Base-by-base conservation (phyloP, 2,888 invertebrate species). In the Bibio marci region DNA sequence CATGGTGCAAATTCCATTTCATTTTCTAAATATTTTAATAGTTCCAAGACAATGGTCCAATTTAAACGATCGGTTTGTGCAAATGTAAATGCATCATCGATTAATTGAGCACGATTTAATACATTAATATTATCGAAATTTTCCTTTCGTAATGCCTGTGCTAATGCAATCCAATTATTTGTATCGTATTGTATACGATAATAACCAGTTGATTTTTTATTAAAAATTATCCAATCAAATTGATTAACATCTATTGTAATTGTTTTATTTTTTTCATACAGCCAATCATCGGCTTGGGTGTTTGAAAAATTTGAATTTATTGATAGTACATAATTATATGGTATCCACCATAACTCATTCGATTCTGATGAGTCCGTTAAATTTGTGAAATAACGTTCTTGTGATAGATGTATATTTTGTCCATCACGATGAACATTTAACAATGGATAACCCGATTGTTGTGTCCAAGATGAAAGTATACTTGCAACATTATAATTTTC, bases 21-120 rank as follows among this genome's bases (percentile, higher is more conserved):
- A 5, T 62, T 62, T 40, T 60, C 58, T 42, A 82, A 39, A 48
- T 72, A 72, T 31, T 49, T 47, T 2, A 64, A 56, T 17, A 72
- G 48, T 31, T 61, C 57, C 19, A 73, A 52, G 2, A 67, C 61
- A 6, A 57, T 44, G 2, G 50, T 46, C 44, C 63, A 63, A n/a
- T 55, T 63, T 43, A 76, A 52, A 35, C 65, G 55, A 17, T 67
- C 69, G 40, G 68, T 67, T 44, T 70, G 59, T 17, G 74, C 73
- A 30, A 76, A 51, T 45, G 67, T 68, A 46, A 71, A 65, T 4
- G 73, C 60, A 52, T 87, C 86, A 47, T 80, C 78, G 1, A 85
- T 56, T 12, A 74, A 49, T 44, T 83, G 79, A 0, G 78, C 81
- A 39, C 83, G 64, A 56, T 80, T 81, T 2, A 75, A 14, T n/a